Percentiles rank a stretch among this genome's conserved stretches.
Conservation (phyloP, 1,140 invertebrate species). For the Drosophila sucinea region DNA sequence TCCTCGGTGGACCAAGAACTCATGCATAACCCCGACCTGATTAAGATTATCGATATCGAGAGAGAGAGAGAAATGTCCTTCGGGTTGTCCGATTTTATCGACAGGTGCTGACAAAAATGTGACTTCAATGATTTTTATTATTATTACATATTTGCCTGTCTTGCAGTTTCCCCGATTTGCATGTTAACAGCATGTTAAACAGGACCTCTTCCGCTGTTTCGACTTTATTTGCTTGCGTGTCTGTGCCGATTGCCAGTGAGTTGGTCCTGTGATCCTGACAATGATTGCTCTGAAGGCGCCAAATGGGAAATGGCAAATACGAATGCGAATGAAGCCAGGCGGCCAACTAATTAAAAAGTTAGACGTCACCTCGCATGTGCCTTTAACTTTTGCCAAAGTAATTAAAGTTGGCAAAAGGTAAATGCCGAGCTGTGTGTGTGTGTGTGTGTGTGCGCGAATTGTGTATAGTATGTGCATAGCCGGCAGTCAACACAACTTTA, state of each 20-base stretch:
- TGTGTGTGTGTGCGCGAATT: slow-evolving; percentile 30
- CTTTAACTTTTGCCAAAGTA: slow-evolving; percentile 79
- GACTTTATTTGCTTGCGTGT: not conserved
- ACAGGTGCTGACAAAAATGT: slow-evolving; percentile 9
- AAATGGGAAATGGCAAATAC: slow-evolving; percentile 46
- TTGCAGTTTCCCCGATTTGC: slow-evolving; percentile 64
- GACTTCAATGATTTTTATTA: slow-evolving; percentile 31
- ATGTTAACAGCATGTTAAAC: slow-evolving; percentile 68
- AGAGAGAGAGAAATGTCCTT: not conserved
- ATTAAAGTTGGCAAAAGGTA: slow-evolving; percentile 70
- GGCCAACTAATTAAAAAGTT: slow-evolving; percentile 80
- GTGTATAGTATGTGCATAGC: slow-evolving; percentile 25
- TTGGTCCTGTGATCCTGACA: slow-evolving; percentile 21
- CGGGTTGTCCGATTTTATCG: slow-evolving; percentile 35
- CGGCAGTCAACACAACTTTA: slow-evolving; percentile 54
- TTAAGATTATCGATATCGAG: slow-evolving; percentile 46
- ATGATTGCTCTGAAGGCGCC: slow-evolving; percentile 70
- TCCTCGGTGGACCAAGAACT: slow-evolving; percentile 27
- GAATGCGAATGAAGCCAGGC: slow-evolving; percentile 24
- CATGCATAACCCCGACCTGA: slow-evolving; percentile 67
- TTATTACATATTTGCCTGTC: slow-evolving; percentile 18
- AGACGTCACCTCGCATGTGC: slow-evolving; percentile 69
- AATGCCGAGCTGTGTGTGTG: slow-evolving; percentile 28
- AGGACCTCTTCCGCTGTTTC: slow-evolving; percentile 25
- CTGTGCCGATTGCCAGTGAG: slow-evolving; percentile 37